A percentile compares a stretch with the other conserved stretches of the same genome.
phyloP scores from a whole-genome alignment of 2,113 vertebrate species.

The Deroptyus accipitrinus region DNA sequence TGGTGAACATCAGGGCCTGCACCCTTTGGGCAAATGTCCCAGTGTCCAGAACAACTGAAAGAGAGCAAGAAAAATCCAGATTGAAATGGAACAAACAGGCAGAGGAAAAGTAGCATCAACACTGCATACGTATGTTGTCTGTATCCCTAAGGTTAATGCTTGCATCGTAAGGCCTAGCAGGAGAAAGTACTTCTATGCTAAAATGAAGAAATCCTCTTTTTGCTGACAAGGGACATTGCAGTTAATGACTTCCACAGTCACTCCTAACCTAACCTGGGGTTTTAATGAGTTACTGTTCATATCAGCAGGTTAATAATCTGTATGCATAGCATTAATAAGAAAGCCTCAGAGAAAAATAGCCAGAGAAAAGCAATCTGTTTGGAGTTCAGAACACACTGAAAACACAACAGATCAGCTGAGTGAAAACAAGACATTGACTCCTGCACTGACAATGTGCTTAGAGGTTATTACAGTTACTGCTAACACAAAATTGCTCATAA shows the following conservation, averaged over 20 bases:
- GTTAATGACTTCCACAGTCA: not conserved
- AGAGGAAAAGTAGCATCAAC: not conserved
- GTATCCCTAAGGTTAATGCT: not conserved
- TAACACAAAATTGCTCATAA: not conserved
- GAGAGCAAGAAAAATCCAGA: not conserved
- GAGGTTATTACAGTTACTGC: not conserved
- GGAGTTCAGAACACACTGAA: not conserved
- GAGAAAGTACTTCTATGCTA: not conserved
- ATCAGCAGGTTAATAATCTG: not conserved
- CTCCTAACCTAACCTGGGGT: not conserved
- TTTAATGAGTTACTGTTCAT: not conserved
- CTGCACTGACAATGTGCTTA: not conserved
- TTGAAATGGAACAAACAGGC: not conserved
- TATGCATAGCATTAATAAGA: not conserved
- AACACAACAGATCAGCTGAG: not conserved
- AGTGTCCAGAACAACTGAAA: not conserved
- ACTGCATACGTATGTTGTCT: rapidly evolving
- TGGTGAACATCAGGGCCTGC: not conserved
- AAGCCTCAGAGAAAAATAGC: not conserved
- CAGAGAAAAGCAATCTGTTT: not conserved
- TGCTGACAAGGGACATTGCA: not conserved
- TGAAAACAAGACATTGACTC: not conserved
- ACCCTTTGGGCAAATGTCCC: not conserved
- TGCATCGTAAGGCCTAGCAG: not conserved
- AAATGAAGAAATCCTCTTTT: conserved; percentile 1